These are phyloP conservation scores for Onychostruthus taczanowskii DNA, from an alignment of 2,113 vertebrate species.

Conservation along the genomic window DNA sequence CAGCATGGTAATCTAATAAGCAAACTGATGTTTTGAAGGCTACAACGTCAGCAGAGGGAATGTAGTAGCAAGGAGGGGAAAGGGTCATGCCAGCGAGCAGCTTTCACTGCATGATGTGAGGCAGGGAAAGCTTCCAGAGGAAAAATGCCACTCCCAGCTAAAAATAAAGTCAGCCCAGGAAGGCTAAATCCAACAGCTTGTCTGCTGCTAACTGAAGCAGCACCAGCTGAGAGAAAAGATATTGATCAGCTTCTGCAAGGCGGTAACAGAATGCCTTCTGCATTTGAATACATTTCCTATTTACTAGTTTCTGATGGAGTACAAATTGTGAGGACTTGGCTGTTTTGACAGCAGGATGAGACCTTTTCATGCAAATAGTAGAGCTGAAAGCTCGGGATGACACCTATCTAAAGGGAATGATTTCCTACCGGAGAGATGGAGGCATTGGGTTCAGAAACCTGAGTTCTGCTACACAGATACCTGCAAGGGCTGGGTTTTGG, in stretches of 20 bases:
- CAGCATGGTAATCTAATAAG: slow-evolving; percentile 14
- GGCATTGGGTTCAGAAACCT: background rate
- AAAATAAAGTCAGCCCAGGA: slow-evolving; percentile 44
- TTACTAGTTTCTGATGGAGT: background rate
- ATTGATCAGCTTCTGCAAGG: slow-evolving; percentile 8
- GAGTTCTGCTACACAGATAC: background rate
- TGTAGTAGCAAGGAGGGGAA: slow-evolving; percentile 1
- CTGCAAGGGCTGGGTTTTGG: background rate
- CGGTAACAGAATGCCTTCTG: background rate
- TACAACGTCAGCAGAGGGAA: background rate
- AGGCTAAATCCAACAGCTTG: slow-evolving; percentile 26
- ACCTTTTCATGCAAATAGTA: background rate
- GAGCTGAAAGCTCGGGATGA: background rate
- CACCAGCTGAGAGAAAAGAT: background rate
- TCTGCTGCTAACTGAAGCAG: slow-evolving; percentile 12
- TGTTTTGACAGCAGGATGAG: slow-evolving; percentile 6
- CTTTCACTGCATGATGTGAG: background rate
- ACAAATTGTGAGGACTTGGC: background rate
- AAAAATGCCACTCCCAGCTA: slow-evolving; percentile 42
- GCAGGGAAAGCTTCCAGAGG: slow-evolving; percentile 44
- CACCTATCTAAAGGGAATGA: background rate
- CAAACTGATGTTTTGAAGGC: slow-evolving; percentile 19
- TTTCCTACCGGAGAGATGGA: background rate
- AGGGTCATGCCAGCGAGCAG: background rate
- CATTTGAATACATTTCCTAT: slow-evolving; percentile 11